These are phyloP conservation scores for Thunnus thynnus DNA, from an alignment of 2,113 vertebrate genomes.

Conservation along the genomic window DNA sequence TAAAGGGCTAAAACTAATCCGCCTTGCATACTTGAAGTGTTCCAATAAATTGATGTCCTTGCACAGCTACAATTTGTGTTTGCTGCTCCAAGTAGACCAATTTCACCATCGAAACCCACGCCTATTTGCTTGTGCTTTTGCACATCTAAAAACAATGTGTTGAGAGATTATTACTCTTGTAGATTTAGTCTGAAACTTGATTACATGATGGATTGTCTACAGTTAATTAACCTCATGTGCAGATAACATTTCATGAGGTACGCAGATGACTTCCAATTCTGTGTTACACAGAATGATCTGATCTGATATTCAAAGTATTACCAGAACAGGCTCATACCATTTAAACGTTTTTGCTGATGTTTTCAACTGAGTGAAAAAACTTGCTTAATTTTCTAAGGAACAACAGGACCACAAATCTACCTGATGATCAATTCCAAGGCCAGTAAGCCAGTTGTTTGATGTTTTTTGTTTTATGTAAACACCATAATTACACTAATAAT, in stretches of 20 bases:
- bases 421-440: not conserved
- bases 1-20: not conserved
- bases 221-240: too few relatives aligned
- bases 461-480: not conserved
- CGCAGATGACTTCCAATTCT: not conserved
- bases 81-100: not conserved
- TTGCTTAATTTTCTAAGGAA: not conserved
- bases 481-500: constrained; percentile 2
- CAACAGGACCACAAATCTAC: not conserved
- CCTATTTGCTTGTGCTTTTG: not conserved
- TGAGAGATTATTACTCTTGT: not conserved
- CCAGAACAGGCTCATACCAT: too few relatives aligned
- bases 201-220: too few relatives aligned
- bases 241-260: not conserved
- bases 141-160: not conserved
- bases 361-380: too few relatives aligned
- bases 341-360: too few relatives aligned
- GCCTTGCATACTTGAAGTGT: not conserved
- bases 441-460: constrained; percentile 3
- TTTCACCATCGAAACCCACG: not conserved
- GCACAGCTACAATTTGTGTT: not conserved
- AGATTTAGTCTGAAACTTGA: not conserved
- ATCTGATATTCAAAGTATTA: not conserved
- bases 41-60: not conserved
- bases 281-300: not conserved